phyloP scores from a whole-genome alignment of 2,113 vertebrate genomes.

The Aegotheles bennettii region DNA sequence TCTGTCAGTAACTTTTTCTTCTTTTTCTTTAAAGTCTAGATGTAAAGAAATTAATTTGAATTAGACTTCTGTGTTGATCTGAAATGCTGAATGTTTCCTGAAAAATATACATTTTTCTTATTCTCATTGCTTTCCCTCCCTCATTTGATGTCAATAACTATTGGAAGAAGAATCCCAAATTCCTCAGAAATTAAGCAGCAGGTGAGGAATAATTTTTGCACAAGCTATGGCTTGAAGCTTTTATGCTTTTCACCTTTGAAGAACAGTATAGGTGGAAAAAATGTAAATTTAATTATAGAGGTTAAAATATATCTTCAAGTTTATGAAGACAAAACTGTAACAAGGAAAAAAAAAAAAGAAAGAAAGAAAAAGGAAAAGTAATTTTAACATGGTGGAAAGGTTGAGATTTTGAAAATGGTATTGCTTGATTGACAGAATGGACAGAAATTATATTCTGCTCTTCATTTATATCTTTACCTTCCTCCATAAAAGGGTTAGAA shows the following conservation, averaged over 20 bases:
- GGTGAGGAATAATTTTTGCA: background rate
- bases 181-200: background rate
- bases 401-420: background rate
- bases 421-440: background rate
- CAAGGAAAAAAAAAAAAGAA: too few relatives aligned
- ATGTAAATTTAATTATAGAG: background rate
- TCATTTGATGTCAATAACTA: background rate
- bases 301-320: background rate
- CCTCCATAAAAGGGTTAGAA: background rate
- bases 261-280: background rate
- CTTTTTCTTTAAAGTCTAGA: too few relatives aligned
- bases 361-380: background rate
- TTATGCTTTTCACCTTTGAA: background rate
- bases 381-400: background rate
- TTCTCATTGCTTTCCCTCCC: background rate
- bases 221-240: background rate
- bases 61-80: background rate
- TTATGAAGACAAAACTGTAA: background rate
- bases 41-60: background rate
- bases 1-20: too few relatives aligned
- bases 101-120: background rate
- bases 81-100: background rate
- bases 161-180: background rate
- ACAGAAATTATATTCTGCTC: background rate
- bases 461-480: background rate